Conservation (phyloP, 2,888 invertebrate species). For the Caenorhabditis zanzibari region DNA sequence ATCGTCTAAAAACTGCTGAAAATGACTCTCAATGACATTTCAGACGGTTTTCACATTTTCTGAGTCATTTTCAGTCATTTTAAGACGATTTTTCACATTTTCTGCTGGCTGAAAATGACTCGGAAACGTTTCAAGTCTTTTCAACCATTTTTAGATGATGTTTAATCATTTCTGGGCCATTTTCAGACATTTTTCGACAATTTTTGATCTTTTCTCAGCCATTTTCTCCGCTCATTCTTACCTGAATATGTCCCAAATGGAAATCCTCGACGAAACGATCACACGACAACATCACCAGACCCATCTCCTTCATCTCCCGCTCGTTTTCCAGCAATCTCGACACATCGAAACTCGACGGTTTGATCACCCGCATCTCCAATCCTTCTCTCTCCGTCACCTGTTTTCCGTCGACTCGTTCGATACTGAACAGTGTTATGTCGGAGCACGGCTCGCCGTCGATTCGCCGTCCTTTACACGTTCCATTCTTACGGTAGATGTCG, state of each 20-base stretch:
- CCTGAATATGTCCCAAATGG: conserved; percentile 87
- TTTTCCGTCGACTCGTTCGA: conserved; percentile 62
- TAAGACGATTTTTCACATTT: no score
- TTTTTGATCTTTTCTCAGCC: no score
- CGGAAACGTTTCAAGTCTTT: no score
- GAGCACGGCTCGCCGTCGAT: conserved; percentile 20
- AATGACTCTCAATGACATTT: no score
- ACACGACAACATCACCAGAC: conserved; percentile 87
- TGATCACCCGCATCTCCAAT: conserved; percentile 47
- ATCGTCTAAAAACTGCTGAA: no score
- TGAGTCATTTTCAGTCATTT: no score
- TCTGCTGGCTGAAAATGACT: no score
- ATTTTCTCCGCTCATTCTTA: no score
- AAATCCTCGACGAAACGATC: conserved; percentile 88
- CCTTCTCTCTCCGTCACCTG: conserved; percentile 69
- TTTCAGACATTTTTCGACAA: no score
- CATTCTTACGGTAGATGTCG: conserved; percentile 50
- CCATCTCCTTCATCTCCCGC: conserved; percentile 39
- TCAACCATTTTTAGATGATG: no score
- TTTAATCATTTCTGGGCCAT: no score
- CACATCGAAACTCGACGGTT: conserved; percentile 87
- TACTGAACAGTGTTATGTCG: conserved; percentile 61
- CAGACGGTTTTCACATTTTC: no score
- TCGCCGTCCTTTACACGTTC: conserved; percentile 39
- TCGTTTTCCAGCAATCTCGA: conserved; percentile 86